Percentiles rank a stretch among this genome's conserved stretches.
phyloP scores from a whole-genome alignment of 2,888 invertebrate species.

The Lasioglossum malachurum region DNA sequence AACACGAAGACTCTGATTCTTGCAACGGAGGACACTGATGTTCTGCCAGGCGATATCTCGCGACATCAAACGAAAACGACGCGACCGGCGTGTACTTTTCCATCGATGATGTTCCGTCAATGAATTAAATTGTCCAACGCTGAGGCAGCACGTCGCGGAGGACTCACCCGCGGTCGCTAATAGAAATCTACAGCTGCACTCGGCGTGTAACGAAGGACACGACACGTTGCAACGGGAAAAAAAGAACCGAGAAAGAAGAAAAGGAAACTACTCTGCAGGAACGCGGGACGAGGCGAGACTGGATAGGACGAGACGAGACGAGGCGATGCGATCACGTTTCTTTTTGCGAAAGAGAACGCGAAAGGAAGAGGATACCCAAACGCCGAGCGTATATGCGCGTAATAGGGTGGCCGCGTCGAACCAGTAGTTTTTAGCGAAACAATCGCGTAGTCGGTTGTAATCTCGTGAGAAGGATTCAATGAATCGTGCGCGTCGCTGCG shows the following conservation, averaged over 20 bases:
- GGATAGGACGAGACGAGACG: background rate
- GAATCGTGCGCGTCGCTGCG: slow-evolving; percentile 52
- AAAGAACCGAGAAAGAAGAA: background rate
- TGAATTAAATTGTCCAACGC: slow-evolving; percentile 50
- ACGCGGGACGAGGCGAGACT: background rate
- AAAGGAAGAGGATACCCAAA: background rate
- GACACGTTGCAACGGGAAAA: background rate
- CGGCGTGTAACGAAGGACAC: slow-evolving; percentile 33
- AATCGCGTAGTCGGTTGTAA: slow-evolving; percentile 54
- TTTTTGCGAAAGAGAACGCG: background rate
- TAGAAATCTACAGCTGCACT: slow-evolving; percentile 37
- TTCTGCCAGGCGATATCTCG: background rate
- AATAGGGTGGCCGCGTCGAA: background rate
- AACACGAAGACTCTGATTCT: no score
- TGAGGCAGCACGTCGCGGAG: slow-evolving; percentile 13
- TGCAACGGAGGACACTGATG: background rate
- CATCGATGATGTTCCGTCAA: slow-evolving; percentile 55
- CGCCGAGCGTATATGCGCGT: background rate
- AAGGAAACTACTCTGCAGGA: background rate
- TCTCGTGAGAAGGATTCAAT: slow-evolving; percentile 63
- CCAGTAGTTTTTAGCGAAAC: slow-evolving; percentile 39
- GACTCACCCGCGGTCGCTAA: slow-evolving; percentile 11
- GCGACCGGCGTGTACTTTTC: slow-evolving; percentile 52
- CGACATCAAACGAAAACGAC: slow-evolving; percentile 26
- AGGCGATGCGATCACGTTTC: background rate